phyloP scores from a whole-genome alignment of 2,113 vertebrate genomes.

The Xerus inauris region DNA sequence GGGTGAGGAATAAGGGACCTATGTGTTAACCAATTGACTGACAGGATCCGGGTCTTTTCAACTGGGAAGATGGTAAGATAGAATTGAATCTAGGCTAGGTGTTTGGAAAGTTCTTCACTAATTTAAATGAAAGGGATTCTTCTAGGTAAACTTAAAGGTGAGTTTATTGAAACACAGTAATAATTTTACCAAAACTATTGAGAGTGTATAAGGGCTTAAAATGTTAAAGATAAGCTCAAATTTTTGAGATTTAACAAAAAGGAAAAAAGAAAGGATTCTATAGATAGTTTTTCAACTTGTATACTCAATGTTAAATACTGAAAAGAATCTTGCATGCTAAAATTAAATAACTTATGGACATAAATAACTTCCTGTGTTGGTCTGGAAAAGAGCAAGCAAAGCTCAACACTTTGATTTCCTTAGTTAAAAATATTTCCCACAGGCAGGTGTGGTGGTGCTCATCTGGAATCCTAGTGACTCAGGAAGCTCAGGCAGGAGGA shows the following conservation, averaged over 20 bases:
- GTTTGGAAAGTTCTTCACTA: background rate
- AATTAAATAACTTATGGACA: background rate
- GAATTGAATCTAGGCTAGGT: background rate
- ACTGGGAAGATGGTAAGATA: background rate
- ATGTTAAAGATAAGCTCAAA: background rate
- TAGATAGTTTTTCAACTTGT: background rate
- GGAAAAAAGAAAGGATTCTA: background rate
- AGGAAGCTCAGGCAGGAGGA: too few relatives aligned
- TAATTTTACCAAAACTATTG: constrained; percentile 31
- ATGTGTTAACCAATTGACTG: background rate
- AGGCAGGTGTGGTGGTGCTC: too few relatives aligned
- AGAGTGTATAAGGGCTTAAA: background rate
- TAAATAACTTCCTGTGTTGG: background rate
- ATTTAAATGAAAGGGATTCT: background rate
- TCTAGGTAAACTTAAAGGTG: background rate
- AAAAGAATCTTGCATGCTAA: background rate
- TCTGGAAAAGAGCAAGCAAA: background rate
- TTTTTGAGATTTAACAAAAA: background rate
- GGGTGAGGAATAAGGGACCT: background rate
- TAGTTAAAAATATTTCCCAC: constrained; percentile 30
- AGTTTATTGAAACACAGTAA: background rate
- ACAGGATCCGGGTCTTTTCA: background rate
- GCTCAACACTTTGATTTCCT: constrained; percentile 10
- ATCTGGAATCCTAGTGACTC: too few relatives aligned
- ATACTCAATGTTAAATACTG: background rate